Conservation (phyloP, 2,797 vertebrate species). For the Aulostomus chinensis region DNA sequence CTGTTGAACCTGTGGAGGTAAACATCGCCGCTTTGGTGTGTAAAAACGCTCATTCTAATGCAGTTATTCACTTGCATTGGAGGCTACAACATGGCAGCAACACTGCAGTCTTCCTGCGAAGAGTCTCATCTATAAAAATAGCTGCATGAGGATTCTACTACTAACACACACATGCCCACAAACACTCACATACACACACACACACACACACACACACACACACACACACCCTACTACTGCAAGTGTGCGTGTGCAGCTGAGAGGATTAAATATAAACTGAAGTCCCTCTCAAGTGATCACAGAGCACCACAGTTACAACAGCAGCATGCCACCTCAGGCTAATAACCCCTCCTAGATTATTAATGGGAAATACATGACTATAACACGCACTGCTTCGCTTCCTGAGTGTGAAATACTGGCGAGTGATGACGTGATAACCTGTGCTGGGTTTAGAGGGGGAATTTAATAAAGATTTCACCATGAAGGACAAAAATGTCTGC, state of each 20-base stretch:
- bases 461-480: constrained; percentile 70
- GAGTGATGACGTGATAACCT: constrained; percentile 48
- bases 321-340: constrained; percentile 69
- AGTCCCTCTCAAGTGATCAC: constrained; percentile 59
- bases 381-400: constrained; percentile 62
- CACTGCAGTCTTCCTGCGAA: constrained; percentile 23
- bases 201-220: constrained; percentile 4
- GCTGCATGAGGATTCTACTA: constrained; percentile 62
- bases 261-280: constrained; percentile 41
- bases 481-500: constrained; percentile 53
- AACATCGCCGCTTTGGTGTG: constrained; percentile 17
- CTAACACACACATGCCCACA: constrained; percentile 15
- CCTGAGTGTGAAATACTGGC: constrained; percentile 68
- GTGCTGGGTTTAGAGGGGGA: constrained; percentile 50
- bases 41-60: constrained; percentile 37
- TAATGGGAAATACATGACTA: constrained; percentile 43
- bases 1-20: constrained; percentile 7
- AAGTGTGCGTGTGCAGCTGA: constrained; percentile 30
- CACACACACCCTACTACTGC: too few relatives aligned
- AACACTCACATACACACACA: background rate
- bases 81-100: constrained; percentile 26
- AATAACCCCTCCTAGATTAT: constrained; percentile 51
- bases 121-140: constrained; percentile 33
- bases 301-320: constrained; percentile 59
- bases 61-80: constrained; percentile 13